These are phyloP conservation scores for Urosaurus nigricauda DNA, from an alignment of 2,797 vertebrate genomes.

Conservation along the genomic window DNA sequence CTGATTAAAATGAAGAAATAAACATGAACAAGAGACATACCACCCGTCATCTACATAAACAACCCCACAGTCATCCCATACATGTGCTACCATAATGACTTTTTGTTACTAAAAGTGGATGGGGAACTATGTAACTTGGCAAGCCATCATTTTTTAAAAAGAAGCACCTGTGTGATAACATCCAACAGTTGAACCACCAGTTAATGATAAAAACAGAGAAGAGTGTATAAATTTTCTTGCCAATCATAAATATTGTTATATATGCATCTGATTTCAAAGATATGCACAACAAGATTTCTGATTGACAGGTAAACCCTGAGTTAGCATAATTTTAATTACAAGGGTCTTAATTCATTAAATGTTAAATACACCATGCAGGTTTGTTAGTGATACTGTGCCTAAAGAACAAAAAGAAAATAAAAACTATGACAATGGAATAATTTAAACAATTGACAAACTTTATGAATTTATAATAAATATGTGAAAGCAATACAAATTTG, in stretches of 20 bases:
- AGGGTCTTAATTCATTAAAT: background rate
- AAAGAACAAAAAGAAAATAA: background rate
- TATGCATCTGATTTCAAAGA: background rate
- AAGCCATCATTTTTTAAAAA: background rate
- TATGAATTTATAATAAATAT: background rate
- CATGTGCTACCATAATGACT: background rate
- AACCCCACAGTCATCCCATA: background rate
- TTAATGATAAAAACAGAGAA: background rate
- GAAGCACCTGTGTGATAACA: background rate
- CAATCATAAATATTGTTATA: conserved; percentile 17
- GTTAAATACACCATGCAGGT: conserved; percentile 13
- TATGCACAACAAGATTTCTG: conserved; percentile 24
- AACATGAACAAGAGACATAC: background rate
- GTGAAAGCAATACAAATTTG: background rate
- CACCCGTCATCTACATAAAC: background rate
- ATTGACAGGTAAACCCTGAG: conserved; percentile 13
- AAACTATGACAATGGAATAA: background rate
- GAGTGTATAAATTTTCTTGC: background rate
- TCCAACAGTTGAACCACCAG: background rate
- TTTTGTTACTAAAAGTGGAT: background rate
- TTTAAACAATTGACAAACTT: background rate
- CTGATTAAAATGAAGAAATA: background rate
- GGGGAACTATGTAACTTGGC: background rate
- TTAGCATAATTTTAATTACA: conserved; percentile 27
- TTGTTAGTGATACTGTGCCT: background rate